These are phyloP conservation scores for Corythornis madagascariensis DNA, from an alignment of 2,113 vertebrate genomes.

Conservation along the genomic window DNA sequence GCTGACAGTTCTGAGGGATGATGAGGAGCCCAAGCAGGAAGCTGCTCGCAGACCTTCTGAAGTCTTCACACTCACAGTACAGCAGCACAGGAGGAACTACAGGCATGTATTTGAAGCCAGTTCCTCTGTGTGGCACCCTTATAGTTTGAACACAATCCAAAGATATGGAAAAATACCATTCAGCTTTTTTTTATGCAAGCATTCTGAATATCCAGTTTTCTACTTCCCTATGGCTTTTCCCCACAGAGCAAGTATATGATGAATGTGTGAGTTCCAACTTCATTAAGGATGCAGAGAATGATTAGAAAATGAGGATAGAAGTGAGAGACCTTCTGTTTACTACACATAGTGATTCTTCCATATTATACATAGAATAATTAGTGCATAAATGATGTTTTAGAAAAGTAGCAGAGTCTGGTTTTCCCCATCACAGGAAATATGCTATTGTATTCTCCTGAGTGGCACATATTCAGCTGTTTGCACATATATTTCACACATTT, in stretches of 20 bases:
- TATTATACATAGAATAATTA: background rate
- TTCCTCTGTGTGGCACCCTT: background rate
- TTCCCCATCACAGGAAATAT: background rate
- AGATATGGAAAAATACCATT: rapidly evolving
- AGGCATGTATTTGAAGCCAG: background rate
- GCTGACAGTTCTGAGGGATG: background rate
- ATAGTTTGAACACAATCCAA: background rate
- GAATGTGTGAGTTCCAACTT: background rate
- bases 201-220: background rate
- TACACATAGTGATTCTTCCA: background rate
- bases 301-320: background rate
- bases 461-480: background rate
- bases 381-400: background rate
- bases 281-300: background rate
- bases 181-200: background rate
- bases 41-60: background rate
- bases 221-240: background rate
- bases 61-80: rapidly evolving
- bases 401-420: background rate
- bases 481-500: background rate
- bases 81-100: background rate
- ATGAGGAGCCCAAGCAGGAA: background rate
- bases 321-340: background rate
- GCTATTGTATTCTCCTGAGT: background rate
- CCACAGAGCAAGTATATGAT: background rate